A percentile compares a stretch with the other conserved stretches of the same genome.
phyloP scores from a whole-genome alignment of 2,113 vertebrate species.

The Tachysurus fulvidraco region DNA sequence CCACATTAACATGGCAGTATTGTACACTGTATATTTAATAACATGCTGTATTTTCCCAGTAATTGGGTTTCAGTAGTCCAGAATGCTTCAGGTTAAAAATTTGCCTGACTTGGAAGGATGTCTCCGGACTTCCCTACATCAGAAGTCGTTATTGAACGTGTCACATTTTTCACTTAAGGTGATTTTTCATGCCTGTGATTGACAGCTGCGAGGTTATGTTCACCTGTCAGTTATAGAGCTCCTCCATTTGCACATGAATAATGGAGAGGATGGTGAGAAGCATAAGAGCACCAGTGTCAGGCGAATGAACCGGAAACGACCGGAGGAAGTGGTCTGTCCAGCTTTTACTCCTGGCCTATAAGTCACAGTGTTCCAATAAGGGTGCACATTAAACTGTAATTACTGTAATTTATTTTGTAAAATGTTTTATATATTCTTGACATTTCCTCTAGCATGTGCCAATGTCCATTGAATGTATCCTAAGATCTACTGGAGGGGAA shows the following conservation, averaged over 20 bases:
- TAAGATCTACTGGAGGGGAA: not conserved
- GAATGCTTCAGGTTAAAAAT: not conserved
- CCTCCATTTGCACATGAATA: conserved; percentile 30
- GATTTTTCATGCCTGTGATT: conserved; percentile 13
- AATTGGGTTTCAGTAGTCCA: not conserved
- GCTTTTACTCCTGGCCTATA: not conserved
- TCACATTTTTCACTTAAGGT: conserved; percentile 2
- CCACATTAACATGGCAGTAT: not conserved
- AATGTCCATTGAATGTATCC: not conserved
- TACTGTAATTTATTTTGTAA: not conserved
- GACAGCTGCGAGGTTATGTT: conserved; percentile 6
- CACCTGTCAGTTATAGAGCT: conserved; percentile 12
- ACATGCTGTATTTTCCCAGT: not conserved
- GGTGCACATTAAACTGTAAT: not conserved
- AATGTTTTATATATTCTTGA: not conserved
- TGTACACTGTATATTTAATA: not conserved
- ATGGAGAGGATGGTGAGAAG: conserved; percentile 16
- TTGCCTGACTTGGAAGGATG: not conserved
- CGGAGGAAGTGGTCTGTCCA: not conserved
- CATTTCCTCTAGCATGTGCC: not conserved
- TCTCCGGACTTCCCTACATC: not conserved
- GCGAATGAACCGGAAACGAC: conserved; percentile 27
- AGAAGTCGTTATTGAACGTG: not conserved
- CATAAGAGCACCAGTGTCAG: conserved; percentile 6
- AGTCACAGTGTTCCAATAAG: not conserved